Evolutionary conservation across 2,113 vertebrate genomes (phyloP).

Genomic region (Pogona vitticeps): DNA sequence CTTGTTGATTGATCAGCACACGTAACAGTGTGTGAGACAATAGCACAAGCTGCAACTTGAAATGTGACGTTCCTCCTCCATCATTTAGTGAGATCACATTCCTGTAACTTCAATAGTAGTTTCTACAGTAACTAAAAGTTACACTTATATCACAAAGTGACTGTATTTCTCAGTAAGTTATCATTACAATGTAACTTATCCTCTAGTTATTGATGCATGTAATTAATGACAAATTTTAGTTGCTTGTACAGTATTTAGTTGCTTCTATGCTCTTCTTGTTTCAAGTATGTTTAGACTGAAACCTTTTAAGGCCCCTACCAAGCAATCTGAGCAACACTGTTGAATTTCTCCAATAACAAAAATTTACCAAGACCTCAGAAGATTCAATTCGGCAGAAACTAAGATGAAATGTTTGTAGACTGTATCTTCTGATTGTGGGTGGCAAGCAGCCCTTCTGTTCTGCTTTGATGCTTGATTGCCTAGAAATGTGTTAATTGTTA

Average conservation of each 20-base stretch:
- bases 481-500: conserved; percentile 6
- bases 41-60: no score
- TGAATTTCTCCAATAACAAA: not conserved
- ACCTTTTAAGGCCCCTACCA: not conserved
- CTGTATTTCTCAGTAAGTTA: no score
- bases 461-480: conserved; percentile 25
- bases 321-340: not conserved
- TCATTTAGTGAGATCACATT: no score
- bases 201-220: not conserved
- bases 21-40: no score
- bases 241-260: not conserved
- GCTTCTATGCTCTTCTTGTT: no score
- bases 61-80: no score
- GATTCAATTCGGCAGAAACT: not conserved
- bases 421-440: not conserved
- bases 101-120: no score
- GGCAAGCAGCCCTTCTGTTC: not conserved
- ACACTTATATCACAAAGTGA: no score
- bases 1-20: no score
- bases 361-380: not conserved
- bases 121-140: no score
- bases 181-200: not conserved
- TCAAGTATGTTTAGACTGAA: no score
- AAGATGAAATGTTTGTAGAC: not conserved
- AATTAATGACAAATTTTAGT: not conserved